Conservation (phyloP, 2,113 vertebrate species). For the Donacobius atricapilla region DNA sequence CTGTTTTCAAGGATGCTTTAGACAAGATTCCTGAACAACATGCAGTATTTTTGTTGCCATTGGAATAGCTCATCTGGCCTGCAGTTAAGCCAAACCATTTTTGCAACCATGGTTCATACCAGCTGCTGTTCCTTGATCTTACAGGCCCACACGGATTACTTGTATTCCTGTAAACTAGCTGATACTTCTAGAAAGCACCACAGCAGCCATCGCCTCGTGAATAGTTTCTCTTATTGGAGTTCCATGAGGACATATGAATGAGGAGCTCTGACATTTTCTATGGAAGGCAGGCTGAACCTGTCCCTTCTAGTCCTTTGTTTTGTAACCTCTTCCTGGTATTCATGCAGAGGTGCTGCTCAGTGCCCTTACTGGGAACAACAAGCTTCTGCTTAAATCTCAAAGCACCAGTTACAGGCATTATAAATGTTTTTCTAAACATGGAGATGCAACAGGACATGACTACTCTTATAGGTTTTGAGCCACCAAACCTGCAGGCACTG, state of each 20-base stretch:
- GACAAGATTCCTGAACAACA: neutral
- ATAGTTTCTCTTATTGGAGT: neutral
- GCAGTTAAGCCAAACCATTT: neutral
- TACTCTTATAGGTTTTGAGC: neutral
- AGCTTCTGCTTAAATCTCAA: neutral
- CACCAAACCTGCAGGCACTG: slow-evolving; percentile 87
- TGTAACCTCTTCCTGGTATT: neutral
- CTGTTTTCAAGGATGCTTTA: neutral
- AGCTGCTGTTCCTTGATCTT: neutral
- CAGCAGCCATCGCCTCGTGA: neutral
- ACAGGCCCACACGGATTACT: neutral
- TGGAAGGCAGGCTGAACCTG: neutral
- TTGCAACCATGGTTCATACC: neutral
- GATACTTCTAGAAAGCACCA: neutral
- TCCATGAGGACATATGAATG: rapidly evolving
- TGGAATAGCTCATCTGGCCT: neutral
- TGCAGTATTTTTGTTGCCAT: neutral
- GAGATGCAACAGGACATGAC: neutral
- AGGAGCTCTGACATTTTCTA: neutral
- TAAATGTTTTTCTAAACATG: neutral
- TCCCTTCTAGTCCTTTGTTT: neutral
- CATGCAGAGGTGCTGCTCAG: neutral
- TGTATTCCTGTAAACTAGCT: neutral
- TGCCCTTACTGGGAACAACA: neutral
- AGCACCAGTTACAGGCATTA: neutral